Conservation (phyloP, 2,113 vertebrate species). For the Cottus gobio region DNA sequence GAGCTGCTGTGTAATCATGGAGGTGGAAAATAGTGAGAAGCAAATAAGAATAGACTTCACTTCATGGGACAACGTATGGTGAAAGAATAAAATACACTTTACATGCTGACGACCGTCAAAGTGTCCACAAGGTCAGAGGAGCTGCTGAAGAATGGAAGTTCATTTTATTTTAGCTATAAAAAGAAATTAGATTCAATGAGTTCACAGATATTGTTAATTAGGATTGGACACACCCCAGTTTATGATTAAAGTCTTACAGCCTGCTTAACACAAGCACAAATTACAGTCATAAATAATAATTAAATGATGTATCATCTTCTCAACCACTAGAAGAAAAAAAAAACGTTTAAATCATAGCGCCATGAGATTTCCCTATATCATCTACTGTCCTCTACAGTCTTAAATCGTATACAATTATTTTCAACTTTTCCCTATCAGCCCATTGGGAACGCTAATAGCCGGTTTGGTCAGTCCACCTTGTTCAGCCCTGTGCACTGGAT, state of each 20-base stretch:
- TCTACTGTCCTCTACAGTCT: not conserved
- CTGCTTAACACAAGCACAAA: not conserved
- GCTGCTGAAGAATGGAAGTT: conserved; percentile 11
- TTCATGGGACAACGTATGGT: not conserved
- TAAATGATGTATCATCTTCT: not conserved
- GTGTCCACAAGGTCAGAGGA: conserved; percentile 9
- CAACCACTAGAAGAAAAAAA: not conserved
- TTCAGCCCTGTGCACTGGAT: conserved; percentile 13
- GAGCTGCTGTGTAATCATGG: not conserved
- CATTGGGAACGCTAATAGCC: not conserved
- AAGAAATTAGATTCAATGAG: conserved; percentile 6
- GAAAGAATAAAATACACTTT: not conserved
- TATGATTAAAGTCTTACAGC: not conserved
- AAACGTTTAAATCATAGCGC: not conserved
- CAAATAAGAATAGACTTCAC: not conserved
- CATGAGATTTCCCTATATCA: not conserved
- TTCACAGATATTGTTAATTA: conserved; percentile 19
- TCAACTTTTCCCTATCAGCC: not conserved
- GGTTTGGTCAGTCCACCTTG: not conserved
- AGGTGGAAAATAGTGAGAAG: not conserved
- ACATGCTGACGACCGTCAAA: not conserved
- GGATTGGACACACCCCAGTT: not conserved
- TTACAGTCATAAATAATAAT: conserved; percentile 13
- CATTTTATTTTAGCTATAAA: conserved; percentile 23
- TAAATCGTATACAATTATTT: not conserved